Conservation (phyloP, 2,797 vertebrate genomes). For the Gymnodraco acuticeps region DNA sequence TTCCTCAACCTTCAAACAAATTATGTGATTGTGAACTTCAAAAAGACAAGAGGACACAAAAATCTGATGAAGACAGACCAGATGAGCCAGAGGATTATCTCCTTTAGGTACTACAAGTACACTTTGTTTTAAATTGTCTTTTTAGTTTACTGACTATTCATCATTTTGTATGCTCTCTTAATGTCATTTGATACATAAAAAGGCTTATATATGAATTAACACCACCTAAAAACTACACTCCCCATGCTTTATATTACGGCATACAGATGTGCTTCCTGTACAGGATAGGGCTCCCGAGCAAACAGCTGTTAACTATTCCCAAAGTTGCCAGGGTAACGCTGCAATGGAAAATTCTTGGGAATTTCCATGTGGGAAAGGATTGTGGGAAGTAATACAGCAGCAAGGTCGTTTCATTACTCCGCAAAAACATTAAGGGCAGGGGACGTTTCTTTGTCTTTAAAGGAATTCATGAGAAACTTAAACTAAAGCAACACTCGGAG, state of each 20-base stretch:
- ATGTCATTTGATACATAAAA: neutral
- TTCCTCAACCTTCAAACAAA: neutral
- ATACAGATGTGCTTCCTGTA: slow-evolving; percentile 68
- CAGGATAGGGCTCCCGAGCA: slow-evolving; percentile 49
- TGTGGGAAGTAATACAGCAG: slow-evolving; percentile 28
- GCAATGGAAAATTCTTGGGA: slow-evolving; percentile 80
- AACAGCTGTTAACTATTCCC: slow-evolving; percentile 82
- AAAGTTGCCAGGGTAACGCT: slow-evolving; percentile 72
- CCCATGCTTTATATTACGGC: slow-evolving; percentile 21
- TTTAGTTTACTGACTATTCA: slow-evolving; percentile 10
- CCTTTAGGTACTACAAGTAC: neutral
- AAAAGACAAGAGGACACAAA: neutral
- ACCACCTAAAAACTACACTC: slow-evolving; percentile 18
- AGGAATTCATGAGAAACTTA: slow-evolving; percentile 21
- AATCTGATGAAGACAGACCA: neutral
- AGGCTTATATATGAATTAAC: slow-evolving; percentile 21
- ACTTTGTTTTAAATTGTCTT: neutral
- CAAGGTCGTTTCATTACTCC: slow-evolving; percentile 1
- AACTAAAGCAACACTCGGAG: slow-evolving; percentile 47
- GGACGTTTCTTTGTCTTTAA: neutral
- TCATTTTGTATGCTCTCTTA: neutral
- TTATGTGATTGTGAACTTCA: neutral
- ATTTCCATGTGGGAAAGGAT: slow-evolving; percentile 64
- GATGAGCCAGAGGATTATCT: slow-evolving; percentile 10
- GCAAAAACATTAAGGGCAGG: neutral